Evolutionary conservation across 1,140 invertebrate genomes (phyloP), one percentile per base, ranked within the genome.

Genomic region (Drosophila parabipectinata): DNA sequence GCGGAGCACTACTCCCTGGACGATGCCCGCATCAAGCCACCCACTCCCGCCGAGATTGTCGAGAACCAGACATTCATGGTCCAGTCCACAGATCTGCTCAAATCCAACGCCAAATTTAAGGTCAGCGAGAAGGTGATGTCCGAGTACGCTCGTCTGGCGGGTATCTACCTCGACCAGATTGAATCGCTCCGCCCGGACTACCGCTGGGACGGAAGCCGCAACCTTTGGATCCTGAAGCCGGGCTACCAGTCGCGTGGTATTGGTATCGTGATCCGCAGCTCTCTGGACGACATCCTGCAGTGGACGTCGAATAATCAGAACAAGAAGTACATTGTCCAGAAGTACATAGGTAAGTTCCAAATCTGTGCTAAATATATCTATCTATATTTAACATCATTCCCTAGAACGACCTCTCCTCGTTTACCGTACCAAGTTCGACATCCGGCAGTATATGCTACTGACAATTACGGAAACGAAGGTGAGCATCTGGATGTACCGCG

Each of bases 221-320:
- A 98, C 92, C 94, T 98, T 56, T 98, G 98, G 98, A 98, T 99
- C 66, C 93, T 98, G 12, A 99, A 99, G 92, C 98, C 98, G 1
- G 96, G 95, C 4, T 95, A 96, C 68, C 95, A 96, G 61, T 98
- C 96, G 21, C 94, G 97, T 78, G 98, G 98, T 0, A 94, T 95
- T 74, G 98, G 98, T n/a, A 98, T 98, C 34, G 90, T 92, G 59
- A 91, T 94, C 72, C 92, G 92, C 26, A 93, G 92, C 52, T 92
- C 92, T 63, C 81, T 93, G 47, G 91, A 92, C 57, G 92, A 95
- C 10, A 97, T 99, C 71, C 84, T 96, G 77, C 92, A 94, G 61
- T 94, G 93, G 92, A 84, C 94, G 64, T 91, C 94, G 18, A 91
- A 93, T 67, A 93, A 93, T 81, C 92, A 92, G 2, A 95, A 95